Base-by-base conservation (phyloP, 2,113 vertebrate species). In the Sturnira hondurensis region DNA sequence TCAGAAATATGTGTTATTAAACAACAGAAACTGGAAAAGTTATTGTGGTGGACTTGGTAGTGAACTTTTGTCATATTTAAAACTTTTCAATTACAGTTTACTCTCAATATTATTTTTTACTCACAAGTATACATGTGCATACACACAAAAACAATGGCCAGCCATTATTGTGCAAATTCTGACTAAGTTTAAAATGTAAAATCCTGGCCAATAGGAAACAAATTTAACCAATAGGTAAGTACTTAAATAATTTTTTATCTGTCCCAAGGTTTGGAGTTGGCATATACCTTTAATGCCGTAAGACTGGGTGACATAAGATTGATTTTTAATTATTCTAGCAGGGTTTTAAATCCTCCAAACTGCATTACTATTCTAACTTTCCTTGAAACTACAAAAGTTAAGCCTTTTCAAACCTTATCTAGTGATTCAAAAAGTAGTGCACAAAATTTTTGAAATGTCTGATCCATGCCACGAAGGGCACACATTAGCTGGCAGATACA, bases 251-350 rank as follows among this genome's bases (percentile, higher is more conserved):
- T 33, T 68, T 50, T 89, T 82, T 85, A 33, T 31, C 8, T 81
- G n/a, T 54, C 65, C 90, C 7, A 80, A 36, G 58, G 17, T 80
- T 89, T 63, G 80, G 7, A 93, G 20, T 10, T 96, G 74, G 19
- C 8, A 80, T 17, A 54, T 82, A 83, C 36, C 12, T 86, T 77
- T 89, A 28, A 93, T 61, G 16, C 4, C 8, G 0, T 41, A 86
- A 41, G 3, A 47, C 17, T 68, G 85, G 45, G 93, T 54, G 54
- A 28, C 7, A 10, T 36, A 92, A 36, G 28, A 33, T 28, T 70
- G 50, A 56, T 45, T 93, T 88, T 94, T 36, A 93, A 91, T 47
- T 93, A 87, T 80, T 88, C 13, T 19, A 67, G 47, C 12, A 92
- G 38, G 28, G 67, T 58, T 88, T 80, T 68, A 86, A 92, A 90